Conservation (phyloP, 2,113 vertebrate species). For the Malurus cyaneus region DNA sequence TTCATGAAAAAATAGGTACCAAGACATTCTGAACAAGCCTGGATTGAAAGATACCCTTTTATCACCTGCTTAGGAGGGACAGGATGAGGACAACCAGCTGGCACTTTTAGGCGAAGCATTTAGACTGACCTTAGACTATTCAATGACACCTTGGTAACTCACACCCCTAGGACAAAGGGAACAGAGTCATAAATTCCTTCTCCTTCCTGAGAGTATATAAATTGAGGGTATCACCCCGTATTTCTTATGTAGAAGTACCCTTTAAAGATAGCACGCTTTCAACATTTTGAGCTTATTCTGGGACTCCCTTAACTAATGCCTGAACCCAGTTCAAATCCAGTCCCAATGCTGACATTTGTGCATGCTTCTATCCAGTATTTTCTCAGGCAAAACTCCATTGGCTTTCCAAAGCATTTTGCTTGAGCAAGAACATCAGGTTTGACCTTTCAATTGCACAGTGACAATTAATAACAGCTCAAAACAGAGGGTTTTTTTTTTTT, state of each 20-base stretch:
- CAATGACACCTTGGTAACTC: not conserved
- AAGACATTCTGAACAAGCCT: not conserved
- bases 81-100: not conserved
- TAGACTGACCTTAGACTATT: not conserved
- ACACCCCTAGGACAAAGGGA: not conserved
- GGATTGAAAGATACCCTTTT: not conserved
- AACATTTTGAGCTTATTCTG: constrained; percentile 21
- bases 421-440: constrained; percentile 44
- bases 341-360: constrained; percentile 52
- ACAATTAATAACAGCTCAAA: constrained; percentile 57
- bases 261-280: constrained; percentile 10
- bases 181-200: not conserved
- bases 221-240: not conserved
- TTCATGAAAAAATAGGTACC: not conserved
- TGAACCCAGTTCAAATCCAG: constrained; percentile 28
- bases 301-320: not conserved
- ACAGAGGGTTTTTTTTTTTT: not conserved
- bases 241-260: not conserved
- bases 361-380: constrained; percentile 40
- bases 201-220: not conserved
- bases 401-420: constrained; percentile 37
- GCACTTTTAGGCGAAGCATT: not conserved
- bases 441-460: constrained; percentile 58
- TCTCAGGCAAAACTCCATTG: constrained; percentile 62
- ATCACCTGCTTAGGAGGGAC: not conserved